A percentile compares a stretch with the other conserved stretches of the same genome.
phyloP scores from a whole-genome alignment of 2,888 invertebrate species.

The Tigriopus californicus region DNA sequence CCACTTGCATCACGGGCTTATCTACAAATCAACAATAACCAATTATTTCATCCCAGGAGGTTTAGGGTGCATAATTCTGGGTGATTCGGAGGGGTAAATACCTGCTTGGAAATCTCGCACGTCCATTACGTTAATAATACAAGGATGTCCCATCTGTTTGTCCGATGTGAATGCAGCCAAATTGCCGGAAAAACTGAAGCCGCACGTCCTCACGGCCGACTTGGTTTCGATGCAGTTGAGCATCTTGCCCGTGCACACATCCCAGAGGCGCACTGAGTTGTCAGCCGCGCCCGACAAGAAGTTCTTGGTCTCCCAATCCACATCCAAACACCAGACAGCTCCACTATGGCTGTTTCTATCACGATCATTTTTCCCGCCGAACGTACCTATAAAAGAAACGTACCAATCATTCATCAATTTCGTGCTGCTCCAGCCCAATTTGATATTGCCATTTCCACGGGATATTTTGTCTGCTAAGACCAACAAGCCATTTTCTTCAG shows the following conservation, averaged over 20 bases:
- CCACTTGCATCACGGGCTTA: constrained; percentile 55
- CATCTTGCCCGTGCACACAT: constrained; percentile 47
- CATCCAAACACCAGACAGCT: constrained; percentile 94
- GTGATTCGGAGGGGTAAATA: background rate
- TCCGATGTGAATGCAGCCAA: constrained; percentile 84
- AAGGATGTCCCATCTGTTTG: constrained; percentile 70
- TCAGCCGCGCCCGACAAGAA: constrained; percentile 89
- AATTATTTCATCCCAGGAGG: too few relatives aligned
- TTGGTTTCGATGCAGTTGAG: constrained; percentile 55
- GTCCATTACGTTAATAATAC: constrained; percentile 61
- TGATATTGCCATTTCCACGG: too few relatives aligned
- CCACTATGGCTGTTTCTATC: constrained; percentile 77
- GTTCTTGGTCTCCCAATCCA: constrained; percentile 81
- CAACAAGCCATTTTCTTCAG: too few relatives aligned
- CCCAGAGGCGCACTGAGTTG: constrained; percentile 79
- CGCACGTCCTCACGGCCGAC: constrained; percentile 76
- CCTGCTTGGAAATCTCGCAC: constrained; percentile 22
- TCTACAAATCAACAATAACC: constrained; percentile 28
- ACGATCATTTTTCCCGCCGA: too few relatives aligned
- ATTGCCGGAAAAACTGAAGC: constrained; percentile 80
- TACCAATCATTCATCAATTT: too few relatives aligned
- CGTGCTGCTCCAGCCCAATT: too few relatives aligned
- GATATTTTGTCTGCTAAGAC: too few relatives aligned
- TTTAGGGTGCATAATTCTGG: too few relatives aligned
- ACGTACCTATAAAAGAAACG: too few relatives aligned